Base-by-base conservation (phyloP, 2,888 invertebrate genomes). In the Heliconius sara region DNA sequence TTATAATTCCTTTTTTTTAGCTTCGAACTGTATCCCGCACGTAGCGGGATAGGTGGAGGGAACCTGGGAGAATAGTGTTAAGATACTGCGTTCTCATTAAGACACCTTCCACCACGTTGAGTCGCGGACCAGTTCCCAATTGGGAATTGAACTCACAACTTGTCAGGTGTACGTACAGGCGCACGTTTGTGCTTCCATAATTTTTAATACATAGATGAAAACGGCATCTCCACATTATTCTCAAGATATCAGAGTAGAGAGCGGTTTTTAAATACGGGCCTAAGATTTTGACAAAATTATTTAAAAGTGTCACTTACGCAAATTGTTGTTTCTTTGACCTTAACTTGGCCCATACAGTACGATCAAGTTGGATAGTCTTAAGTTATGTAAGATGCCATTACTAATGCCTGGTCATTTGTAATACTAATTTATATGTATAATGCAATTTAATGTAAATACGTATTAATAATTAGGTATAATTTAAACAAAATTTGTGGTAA, bases 401-500 rank as follows among this genome's bases (percentile, higher is more conserved):
- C 73, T 73, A 73, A 73, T 73, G 73, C n/a, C 9, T 30, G n/a
- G 34, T 73, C 57, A n/a, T 73, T 73, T 73, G 34, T 73, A n/a
- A 57, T 57, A 27, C 13, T 57, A 72, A 57, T 34, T 22, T 30
- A 22, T 19, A 70, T 57, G 30, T 72, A n/a, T 39, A 39, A n/a
- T 16, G 25, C 2, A 6, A 19, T 52, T 5, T 52, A 6, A 19
- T 19, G 19, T 52, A 19, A 2, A 19, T 43, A 43, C 19, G 19
- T 6, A 52, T 52, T 30, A 25, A 25, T 25, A 70, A 70, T 68
- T 68, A 43, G 39, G 68, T 68, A 43, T 3, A n/a, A 25, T 27
- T 25, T n/a, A 13, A 12, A 60, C 25, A 47, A 47, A 34, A 47
- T 16, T 16, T 47, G 34, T 0, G 34, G 34, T 0, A 34, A 34